Percentiles rank a stretch among this genome's conserved stretches.
Evolutionary conservation across 2,888 invertebrate species (phyloP).

Genomic region (Drosophila monieri): DNA sequence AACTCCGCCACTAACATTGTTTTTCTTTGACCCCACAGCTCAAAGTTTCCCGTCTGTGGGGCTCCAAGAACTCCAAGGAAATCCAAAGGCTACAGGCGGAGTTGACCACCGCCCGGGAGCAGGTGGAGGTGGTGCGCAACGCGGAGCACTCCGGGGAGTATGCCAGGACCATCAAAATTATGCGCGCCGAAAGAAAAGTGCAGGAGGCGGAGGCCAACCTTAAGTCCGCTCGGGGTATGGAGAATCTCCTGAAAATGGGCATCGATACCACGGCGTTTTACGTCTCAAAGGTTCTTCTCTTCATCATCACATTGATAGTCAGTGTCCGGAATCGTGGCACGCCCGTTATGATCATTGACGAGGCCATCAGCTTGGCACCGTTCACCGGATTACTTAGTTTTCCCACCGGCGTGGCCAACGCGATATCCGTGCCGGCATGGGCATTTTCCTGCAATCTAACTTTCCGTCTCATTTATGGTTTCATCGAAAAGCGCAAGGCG

Average conservation of each 20-base stretch:
- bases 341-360: slow-evolving; percentile 84
- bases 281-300: slow-evolving; percentile 82
- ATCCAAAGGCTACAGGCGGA: slow-evolving; percentile 42
- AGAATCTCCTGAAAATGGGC: slow-evolving; percentile 61
- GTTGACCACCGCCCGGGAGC: slow-evolving; percentile 61
- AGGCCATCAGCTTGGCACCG: slow-evolving; percentile 84
- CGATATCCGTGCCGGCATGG: slow-evolving; percentile 85
- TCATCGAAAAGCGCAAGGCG: slow-evolving; percentile 58
- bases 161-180: slow-evolving; percentile 66
- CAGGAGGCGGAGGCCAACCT: slow-evolving; percentile 59
- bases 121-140: slow-evolving; percentile 59
- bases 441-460: slow-evolving; percentile 84
- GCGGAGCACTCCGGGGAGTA: slow-evolving; percentile 72
- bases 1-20: not conserved
- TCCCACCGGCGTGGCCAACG: slow-evolving; percentile 84
- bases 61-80: not conserved
- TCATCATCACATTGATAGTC: slow-evolving; percentile 81
- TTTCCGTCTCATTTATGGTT: slow-evolving; percentile 75
- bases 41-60: slow-evolving; percentile 66
- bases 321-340: slow-evolving; percentile 84
- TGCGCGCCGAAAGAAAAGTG: slow-evolving; percentile 80
- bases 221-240: slow-evolving; percentile 48
- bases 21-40: slow-evolving; percentile 40
- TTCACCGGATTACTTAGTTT: slow-evolving; percentile 84
- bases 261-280: slow-evolving; percentile 80